Percentiles rank a stretch among this genome's conserved stretches.
These are phyloP conservation scores for Vollenhovia emeryi DNA, from an alignment of 1,140 invertebrate genomes.

Conservation along the genomic window DNA sequence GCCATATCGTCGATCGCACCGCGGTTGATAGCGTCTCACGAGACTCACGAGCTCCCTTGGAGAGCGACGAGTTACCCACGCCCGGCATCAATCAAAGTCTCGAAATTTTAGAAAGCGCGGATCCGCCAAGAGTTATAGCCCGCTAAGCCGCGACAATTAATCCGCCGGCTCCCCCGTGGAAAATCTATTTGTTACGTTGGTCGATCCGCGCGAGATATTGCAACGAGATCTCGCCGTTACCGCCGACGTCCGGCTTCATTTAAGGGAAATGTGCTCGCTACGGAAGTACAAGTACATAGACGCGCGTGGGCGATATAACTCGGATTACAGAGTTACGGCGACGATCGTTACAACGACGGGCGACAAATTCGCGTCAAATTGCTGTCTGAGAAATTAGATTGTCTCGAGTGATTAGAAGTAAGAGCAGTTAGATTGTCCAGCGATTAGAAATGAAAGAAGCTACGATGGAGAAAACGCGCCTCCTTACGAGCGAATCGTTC, in stretches of 20 bases:
- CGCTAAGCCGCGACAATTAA: conserved; percentile 7
- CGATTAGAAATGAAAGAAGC: background rate
- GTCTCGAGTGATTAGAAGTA: background rate
- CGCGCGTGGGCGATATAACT: conserved; percentile 24
- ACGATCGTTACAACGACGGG: background rate
- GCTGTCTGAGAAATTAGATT: background rate
- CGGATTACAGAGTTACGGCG: conserved; percentile 1
- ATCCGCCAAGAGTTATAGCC: background rate
- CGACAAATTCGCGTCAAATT: conserved; percentile 10
- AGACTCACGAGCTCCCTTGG: background rate
- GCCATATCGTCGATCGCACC: conserved; percentile 37
- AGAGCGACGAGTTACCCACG: background rate
- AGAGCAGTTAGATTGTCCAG: too few relatives aligned
- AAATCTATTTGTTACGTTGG: background rate
- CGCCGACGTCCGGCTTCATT: background rate
- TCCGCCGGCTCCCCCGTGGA: background rate
- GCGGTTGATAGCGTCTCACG: conserved; percentile 15
- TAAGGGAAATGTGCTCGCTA: conserved; percentile 27
- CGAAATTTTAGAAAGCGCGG: conserved; percentile 1
- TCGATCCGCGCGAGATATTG: conserved; percentile 3
- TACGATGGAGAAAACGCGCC: background rate
- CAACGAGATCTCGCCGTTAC: background rate
- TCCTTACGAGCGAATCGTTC: too few relatives aligned
- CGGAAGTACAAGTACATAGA: conserved; percentile 5
- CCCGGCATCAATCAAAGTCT: conserved; percentile 28